phyloP scores from a whole-genome alignment of 2,888 invertebrate genomes.

The Carcina quercana region DNA sequence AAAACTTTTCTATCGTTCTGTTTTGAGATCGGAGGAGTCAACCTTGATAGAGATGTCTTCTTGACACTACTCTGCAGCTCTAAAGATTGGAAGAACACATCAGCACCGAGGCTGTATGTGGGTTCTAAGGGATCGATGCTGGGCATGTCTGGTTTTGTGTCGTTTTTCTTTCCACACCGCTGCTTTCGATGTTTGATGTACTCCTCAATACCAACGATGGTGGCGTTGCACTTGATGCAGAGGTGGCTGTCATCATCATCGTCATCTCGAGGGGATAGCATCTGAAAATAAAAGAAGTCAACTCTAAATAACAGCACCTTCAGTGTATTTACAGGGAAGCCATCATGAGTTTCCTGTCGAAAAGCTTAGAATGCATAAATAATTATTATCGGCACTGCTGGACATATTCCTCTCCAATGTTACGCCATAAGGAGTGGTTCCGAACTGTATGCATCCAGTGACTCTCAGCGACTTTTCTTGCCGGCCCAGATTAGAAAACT shows the following conservation, averaged over 20 bases:
- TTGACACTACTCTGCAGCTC: slow-evolving; percentile 84
- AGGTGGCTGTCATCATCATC: slow-evolving; percentile 90
- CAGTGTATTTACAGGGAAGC: no score
- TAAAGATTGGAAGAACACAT: slow-evolving; percentile 90
- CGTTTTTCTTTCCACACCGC: slow-evolving; percentile 71
- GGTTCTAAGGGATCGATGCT: slow-evolving; percentile 56
- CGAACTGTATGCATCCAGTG: no score
- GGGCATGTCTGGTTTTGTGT: slow-evolving; percentile 40
- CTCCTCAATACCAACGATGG: slow-evolving; percentile 88
- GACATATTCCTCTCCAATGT: no score
- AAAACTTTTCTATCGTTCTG: slow-evolving; percentile 42
- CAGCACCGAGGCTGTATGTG: slow-evolving; percentile 80
- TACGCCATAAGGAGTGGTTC: no score
- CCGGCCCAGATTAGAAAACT: no score
- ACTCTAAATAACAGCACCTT: slow-evolving; percentile 16
- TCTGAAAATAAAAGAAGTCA: no score
- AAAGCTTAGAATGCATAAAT: no score
- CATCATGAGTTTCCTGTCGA: no score
- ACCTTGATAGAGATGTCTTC: slow-evolving; percentile 66
- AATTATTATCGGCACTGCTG: no score
- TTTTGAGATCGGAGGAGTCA: slow-evolving; percentile 60
- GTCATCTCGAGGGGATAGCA: slow-evolving; percentile 73
- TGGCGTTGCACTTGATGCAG: slow-evolving; percentile 89
- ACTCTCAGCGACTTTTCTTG: no score
- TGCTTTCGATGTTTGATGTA: slow-evolving; percentile 89